These are phyloP conservation scores for Oryzias melastigma DNA, from an alignment of 2,113 vertebrate species.

Conservation along the genomic window DNA sequence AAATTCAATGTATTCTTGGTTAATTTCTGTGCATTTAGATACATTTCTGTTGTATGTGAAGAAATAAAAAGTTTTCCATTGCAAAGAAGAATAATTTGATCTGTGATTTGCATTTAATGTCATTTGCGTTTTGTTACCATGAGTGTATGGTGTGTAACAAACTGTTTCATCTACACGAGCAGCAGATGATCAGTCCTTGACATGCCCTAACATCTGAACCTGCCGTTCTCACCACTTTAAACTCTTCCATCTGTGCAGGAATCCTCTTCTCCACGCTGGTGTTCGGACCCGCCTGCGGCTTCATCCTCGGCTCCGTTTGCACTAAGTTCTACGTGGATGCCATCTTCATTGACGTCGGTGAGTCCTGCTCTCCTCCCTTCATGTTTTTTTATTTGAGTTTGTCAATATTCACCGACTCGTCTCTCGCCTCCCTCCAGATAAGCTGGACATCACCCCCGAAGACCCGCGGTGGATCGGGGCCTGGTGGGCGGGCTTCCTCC, in stretches of 20 bases:
- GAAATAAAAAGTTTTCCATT: too few relatives aligned
- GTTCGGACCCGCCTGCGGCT: slow-evolving; percentile 96
- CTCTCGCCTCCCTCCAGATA: slow-evolving; percentile 70
- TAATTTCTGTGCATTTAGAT: too few relatives aligned
- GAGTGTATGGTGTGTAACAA: too few relatives aligned
- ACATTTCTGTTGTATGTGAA: too few relatives aligned
- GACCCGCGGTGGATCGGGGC: slow-evolving; percentile 98
- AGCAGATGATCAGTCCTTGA: too few relatives aligned
- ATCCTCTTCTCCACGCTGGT: slow-evolving; percentile 98
- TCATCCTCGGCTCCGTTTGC: slow-evolving; percentile 98
- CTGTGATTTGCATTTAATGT: too few relatives aligned
- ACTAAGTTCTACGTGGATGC: slow-evolving; percentile 98
- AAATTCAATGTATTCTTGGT: too few relatives aligned
- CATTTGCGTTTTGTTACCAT: too few relatives aligned
- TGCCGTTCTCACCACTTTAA: too few relatives aligned
- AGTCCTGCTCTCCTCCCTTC: slow-evolving; percentile 49
- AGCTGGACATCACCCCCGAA: slow-evolving; percentile 88
- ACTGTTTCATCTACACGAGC: too few relatives aligned
- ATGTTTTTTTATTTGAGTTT: neutral
- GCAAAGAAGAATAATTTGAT: too few relatives aligned
- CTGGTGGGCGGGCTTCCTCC: slow-evolving; percentile 98
- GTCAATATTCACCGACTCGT: neutral
- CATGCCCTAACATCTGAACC: too few relatives aligned
- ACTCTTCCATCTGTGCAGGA: slow-evolving; percentile 71
- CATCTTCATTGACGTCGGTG: slow-evolving; percentile 94